phyloP scores from a whole-genome alignment of 2,888 invertebrate genomes.

The Chironomus riparius region DNA sequence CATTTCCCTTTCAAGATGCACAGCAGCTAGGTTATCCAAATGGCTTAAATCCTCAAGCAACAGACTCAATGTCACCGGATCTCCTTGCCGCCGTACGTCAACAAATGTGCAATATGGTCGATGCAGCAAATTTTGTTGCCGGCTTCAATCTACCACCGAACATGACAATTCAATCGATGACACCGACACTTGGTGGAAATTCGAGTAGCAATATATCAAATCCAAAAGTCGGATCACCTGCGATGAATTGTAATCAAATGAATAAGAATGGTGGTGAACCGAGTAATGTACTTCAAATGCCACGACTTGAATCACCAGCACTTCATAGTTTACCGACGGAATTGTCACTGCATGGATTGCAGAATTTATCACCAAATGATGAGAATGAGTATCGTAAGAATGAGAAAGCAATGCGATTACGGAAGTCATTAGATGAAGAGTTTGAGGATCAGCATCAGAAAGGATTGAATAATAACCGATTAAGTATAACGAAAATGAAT shows the following conservation, averaged over 20 bases:
- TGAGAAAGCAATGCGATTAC: slow-evolving; percentile 14
- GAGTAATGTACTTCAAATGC: slow-evolving; percentile 24
- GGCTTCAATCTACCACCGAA: slow-evolving; percentile 39
- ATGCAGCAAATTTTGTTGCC: slow-evolving; percentile 45
- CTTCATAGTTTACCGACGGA: slow-evolving; percentile 36
- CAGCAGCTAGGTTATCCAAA: slow-evolving; percentile 33
- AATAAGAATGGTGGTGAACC: slow-evolving; percentile 31
- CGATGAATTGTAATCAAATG: slow-evolving; percentile 39
- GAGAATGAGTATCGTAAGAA: neutral
- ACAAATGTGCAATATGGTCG: slow-evolving; percentile 75
- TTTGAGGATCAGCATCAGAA: slow-evolving; percentile 43
- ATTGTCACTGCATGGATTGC: slow-evolving; percentile 34
- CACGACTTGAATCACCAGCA: slow-evolving; percentile 32
- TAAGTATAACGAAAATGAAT: slow-evolving; percentile 36
- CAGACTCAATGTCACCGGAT: slow-evolving; percentile 50
- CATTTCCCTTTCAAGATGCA: slow-evolving; percentile 53
- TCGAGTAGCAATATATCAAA: slow-evolving; percentile 34
- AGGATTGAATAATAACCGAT: slow-evolving; percentile 41
- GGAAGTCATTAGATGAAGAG: slow-evolving; percentile 1
- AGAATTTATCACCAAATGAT: slow-evolving; percentile 14
- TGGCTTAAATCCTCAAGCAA: slow-evolving; percentile 44
- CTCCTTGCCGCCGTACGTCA: slow-evolving; percentile 76
- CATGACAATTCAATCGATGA: slow-evolving; percentile 35
- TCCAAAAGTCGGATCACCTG: slow-evolving; percentile 43
- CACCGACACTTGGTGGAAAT: slow-evolving; percentile 33